Percentiles rank a stretch among this genome's conserved stretches.
These are phyloP conservation scores for Galaxias olidus DNA, from an alignment of 2,797 vertebrate genomes.

Conservation along the genomic window DNA sequence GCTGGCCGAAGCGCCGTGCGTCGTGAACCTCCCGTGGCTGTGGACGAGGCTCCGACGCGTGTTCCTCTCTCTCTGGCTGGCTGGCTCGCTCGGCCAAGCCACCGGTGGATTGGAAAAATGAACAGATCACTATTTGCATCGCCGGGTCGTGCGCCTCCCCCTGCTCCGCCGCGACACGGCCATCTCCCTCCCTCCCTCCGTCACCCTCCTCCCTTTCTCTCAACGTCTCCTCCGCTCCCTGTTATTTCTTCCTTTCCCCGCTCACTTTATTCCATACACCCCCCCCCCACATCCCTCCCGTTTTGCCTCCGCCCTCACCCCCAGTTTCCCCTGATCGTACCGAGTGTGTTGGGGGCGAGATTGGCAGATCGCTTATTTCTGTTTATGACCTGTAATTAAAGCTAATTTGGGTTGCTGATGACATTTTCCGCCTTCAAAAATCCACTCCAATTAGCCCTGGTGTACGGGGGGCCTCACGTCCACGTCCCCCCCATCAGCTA, in stretches of 20 bases:
- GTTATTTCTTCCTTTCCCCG: neutral
- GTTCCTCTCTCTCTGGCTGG: too few relatives aligned
- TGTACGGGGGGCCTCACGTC: constrained; percentile 59
- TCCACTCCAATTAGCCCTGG: constrained; percentile 69
- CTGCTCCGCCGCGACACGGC: neutral
- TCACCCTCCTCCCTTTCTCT: constrained; percentile 10
- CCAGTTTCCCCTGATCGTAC: constrained; percentile 9
- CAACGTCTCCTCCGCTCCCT: neutral
- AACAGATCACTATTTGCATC: neutral
- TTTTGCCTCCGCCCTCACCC: too few relatives aligned
- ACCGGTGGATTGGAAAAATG: too few relatives aligned
- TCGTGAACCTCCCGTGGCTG: neutral
- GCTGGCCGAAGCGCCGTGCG: too few relatives aligned
- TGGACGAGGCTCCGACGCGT: too few relatives aligned
- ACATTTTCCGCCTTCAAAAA: constrained; percentile 62
- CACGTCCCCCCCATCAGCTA: constrained; percentile 59
- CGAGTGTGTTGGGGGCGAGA: constrained; percentile 54
- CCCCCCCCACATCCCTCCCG: constrained; percentile 19
- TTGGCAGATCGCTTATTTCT: constrained; percentile 76
- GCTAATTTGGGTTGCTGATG: constrained; percentile 76
- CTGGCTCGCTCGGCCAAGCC: too few relatives aligned
- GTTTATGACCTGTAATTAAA: constrained; percentile 76
- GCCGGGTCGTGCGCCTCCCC: constrained; percentile 1
- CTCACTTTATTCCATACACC: neutral
- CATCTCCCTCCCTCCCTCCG: neutral